A percentile compares a stretch with the other conserved stretches of the same genome.
Conservation (phyloP, 2,113 vertebrate species). For the Tiliqua scincoides region DNA sequence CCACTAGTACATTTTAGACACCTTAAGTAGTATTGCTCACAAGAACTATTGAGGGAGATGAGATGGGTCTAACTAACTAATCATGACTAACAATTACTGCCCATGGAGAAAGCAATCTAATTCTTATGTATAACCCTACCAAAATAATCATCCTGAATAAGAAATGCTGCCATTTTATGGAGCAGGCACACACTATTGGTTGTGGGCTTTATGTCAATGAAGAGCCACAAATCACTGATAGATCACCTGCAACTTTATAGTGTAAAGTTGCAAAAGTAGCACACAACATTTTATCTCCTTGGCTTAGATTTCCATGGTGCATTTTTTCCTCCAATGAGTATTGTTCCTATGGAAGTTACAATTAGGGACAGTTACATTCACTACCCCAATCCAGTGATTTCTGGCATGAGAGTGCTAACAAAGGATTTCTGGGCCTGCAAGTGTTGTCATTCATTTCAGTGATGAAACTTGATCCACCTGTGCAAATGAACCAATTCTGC, state of each 20-base stretch:
- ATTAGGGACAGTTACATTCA: too few relatives aligned
- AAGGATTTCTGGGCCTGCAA: background rate
- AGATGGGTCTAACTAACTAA: conserved; percentile 62
- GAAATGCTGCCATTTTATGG: background rate
- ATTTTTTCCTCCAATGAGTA: background rate
- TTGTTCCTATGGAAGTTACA: background rate
- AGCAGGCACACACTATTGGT: conserved; percentile 28
- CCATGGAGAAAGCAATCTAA: conserved; percentile 48
- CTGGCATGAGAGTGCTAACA: background rate
- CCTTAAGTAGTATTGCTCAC: conserved; percentile 53
- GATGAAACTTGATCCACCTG: background rate
- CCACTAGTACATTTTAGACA: conserved; percentile 48
- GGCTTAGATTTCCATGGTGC: background rate
- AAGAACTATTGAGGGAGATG: conserved; percentile 53
- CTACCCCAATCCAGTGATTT: background rate
- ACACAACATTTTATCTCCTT: background rate
- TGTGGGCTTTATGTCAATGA: conserved; percentile 12
- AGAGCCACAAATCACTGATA: conserved; percentile 40
- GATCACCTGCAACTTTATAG: conserved; percentile 45
- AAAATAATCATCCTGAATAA: conserved; percentile 61
- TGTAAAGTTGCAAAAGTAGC: conserved; percentile 58
- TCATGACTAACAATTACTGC: conserved; percentile 52
- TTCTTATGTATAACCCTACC: conserved; percentile 52
- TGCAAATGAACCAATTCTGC: background rate
- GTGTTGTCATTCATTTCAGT: background rate